Evolutionary conservation across 2,113 vertebrate genomes (phyloP), one percentile per base, ranked within the genome.

Genomic region (Albula goreensis): DNA sequence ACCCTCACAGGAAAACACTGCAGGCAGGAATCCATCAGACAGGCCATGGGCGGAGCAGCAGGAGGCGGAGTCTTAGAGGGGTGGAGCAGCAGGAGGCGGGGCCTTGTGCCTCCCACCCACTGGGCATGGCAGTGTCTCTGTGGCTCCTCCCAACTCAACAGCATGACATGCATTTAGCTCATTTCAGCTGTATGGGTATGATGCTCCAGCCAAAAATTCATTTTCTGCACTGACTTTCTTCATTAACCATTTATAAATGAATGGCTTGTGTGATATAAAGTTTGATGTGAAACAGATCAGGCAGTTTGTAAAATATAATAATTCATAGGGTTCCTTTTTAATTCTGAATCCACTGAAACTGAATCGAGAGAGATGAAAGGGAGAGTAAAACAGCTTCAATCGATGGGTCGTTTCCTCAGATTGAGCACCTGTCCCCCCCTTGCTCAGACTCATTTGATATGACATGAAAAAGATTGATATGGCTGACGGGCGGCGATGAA

Each of bases 381-480:
- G 60, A 70, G 41, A 85, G 66, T 4, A n/a, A 53, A 53, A 49
- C 50, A 60, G 53, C 78, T 57, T 56, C 50, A 80, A 86, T 86
- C 57, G 77, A 82, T 86, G 49, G 15, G 41, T 8, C 57, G 17
- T n/a, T 15, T 48, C 7, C 12, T 6, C 1, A 22, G 41, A 70
- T 52, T 11, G 51, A 48, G 11, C 5, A 66, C 49, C 5, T 80
- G 85, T 85, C 15, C 10, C 41, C 85, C 50, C 50, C 2, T 50
- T 50, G 50, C 25, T 50, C 80, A 85, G 31, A 48, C 82, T 80
- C 83, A 85, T 89, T 83, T 66, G 25, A 60, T 70, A 87, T 87
- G 88, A 89, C 80, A 78, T 17, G 56, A 87, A 50, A 77, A 87
- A 89, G 88, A 89, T 84, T 79, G 87, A 87, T 88, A 88, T 83